Conservation (phyloP, 2,797 vertebrate species). For the Platyrinchus mystaceus region DNA sequence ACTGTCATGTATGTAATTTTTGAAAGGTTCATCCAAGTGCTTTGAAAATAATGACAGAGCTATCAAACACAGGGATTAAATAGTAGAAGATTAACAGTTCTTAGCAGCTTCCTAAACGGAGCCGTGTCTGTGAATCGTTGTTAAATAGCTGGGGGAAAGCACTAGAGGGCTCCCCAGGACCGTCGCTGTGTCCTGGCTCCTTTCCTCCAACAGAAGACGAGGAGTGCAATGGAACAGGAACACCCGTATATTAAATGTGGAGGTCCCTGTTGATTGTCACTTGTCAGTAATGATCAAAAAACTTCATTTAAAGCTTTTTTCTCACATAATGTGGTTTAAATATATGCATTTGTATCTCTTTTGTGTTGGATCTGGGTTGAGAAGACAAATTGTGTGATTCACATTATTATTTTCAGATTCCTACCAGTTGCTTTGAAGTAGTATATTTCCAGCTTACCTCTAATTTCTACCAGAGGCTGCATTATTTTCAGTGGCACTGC, state of each 20-base stretch:
- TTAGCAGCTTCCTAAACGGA: not conserved
- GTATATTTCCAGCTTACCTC: not conserved
- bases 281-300: not conserved
- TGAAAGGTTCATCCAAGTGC: not conserved
- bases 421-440: not conserved
- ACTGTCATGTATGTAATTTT: not conserved
- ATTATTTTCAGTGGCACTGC: not conserved
- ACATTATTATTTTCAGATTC: not conserved
- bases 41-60: not conserved
- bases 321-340: not conserved
- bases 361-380: rapidly evolving
- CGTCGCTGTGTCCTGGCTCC: rapidly evolving
- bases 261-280: not conserved
- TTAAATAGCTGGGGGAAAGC: not conserved
- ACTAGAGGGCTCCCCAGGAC: constrained; percentile 47
- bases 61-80: not conserved
- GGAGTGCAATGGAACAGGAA: not conserved
- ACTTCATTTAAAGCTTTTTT: not conserved
- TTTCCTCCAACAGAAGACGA: rapidly evolving
- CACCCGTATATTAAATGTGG: not conserved
- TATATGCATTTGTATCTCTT: rapidly evolving
- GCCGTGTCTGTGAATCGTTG: not conserved
- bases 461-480: not conserved
- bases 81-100: not conserved
- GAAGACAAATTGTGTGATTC: not conserved